Base-by-base conservation (phyloP, 2,888 invertebrate genomes). In the Perdita meconis region DNA sequence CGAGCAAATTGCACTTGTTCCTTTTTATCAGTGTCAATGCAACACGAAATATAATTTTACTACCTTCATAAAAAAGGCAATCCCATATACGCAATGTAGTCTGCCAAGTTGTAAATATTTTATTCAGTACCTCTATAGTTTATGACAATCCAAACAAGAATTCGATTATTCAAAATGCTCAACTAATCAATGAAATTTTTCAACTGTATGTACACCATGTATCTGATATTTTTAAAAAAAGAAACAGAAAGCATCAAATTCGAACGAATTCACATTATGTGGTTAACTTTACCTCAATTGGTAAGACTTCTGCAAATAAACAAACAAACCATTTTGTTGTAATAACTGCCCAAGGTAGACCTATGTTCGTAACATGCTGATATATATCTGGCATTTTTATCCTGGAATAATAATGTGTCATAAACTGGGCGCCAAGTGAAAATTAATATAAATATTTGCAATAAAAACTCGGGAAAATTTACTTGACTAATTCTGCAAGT, bases 241-340 rank as follows among this genome's bases (percentile, higher is more conserved):
- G 50, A 42, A 38, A 74, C 50, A n/a, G 36, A 57, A n/a, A 64
- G n/a, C 13, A 16, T 16, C 26, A 57, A 47, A 36, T 51, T 51
- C 6, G 36, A 10, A 36, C 1, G 10, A 42, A 51, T 19, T 59
- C 60, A 51, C 47, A 40, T 8, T 26, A 68, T 5, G 50, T 68
- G 44, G 76, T 88, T 16, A 55, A 76, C 56, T 60, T 44, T 91
- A 95, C 95, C 93, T 98, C 98, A 72, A 97, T 96, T 0, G 98
- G 98, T 75, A 98, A 94, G 66, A 98, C 98, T 94, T 98, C 98
- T 63, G 97, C 97, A 93, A 96, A 98, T 61, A 98, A 93, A 90
- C 98, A 98, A 86, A 98, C 96, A 91, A 98, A 98, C 98, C 98
- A 98, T 93, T 98, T 98, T 72, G 98, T 98, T 34, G 96, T 96